Percentiles rank a stretch among this genome's conserved stretches.
phyloP scores from a whole-genome alignment of 2,113 vertebrate species.

The Periophthalmus modestus region DNA sequence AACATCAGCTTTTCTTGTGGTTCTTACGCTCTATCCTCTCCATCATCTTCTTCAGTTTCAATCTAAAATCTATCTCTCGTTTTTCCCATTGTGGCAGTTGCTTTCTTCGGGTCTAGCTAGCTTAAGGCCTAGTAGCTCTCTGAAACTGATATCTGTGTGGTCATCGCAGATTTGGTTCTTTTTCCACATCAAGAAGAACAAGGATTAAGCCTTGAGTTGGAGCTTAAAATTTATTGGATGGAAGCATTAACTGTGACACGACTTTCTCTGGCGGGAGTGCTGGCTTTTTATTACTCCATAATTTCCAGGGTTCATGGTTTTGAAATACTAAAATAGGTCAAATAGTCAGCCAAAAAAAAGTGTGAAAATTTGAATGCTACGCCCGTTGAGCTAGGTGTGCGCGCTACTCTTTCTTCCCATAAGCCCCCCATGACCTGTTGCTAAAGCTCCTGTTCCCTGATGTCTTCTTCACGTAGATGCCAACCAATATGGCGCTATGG shows the following conservation, averaged over 20 bases:
- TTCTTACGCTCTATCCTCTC: slow-evolving; percentile 21
- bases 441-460: slow-evolving; percentile 27
- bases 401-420: slow-evolving; percentile 58
- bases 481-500: slow-evolving; percentile 93
- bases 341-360: background rate
- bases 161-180: background rate
- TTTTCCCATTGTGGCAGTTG: slow-evolving; percentile 20
- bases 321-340: slow-evolving; percentile 15
- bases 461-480: slow-evolving; percentile 73
- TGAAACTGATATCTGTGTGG: slow-evolving; percentile 30
- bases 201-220: slow-evolving; percentile 40
- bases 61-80: slow-evolving; percentile 23
- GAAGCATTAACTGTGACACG: slow-evolving; percentile 54
- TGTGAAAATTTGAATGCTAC: background rate
- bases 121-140: slow-evolving; percentile 8
- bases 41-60: slow-evolving; percentile 33
- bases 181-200: slow-evolving; percentile 64
- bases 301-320: background rate
- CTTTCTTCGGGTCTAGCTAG: background rate
- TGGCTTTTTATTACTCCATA: slow-evolving; percentile 22
- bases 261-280: slow-evolving; percentile 29
- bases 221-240: slow-evolving; percentile 72
- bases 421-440: slow-evolving; percentile 55
- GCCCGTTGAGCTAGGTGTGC: background rate
- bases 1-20: slow-evolving; percentile 34